Evolutionary conservation across 2,888 invertebrate species (phyloP).

Genomic region (Ophioninae sp.): DNA sequence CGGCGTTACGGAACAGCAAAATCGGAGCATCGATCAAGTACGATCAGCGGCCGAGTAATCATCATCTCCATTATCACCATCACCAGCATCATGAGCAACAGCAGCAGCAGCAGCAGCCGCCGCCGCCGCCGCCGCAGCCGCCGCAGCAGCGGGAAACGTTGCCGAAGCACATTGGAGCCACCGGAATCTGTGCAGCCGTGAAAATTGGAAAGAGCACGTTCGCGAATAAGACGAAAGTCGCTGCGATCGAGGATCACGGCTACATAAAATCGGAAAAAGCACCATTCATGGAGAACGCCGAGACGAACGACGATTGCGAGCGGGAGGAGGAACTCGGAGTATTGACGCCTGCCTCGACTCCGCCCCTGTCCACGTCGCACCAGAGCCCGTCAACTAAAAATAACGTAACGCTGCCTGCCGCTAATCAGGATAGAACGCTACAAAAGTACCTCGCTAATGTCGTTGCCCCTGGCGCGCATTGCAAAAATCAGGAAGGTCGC

Average conservation of each 20-base stretch:
- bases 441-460: slow-evolving; percentile 66
- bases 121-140: slow-evolving; percentile 54
- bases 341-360: slow-evolving; percentile 76
- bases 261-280: slow-evolving; percentile 74
- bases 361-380: slow-evolving; percentile 65
- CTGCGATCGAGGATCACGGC: slow-evolving; percentile 76
- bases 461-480: slow-evolving; percentile 54
- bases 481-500: slow-evolving; percentile 60
- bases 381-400: slow-evolving; percentile 62
- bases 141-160: slow-evolving; percentile 54
- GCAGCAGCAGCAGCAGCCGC: slow-evolving; percentile 19
- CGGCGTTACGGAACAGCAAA: slow-evolving; percentile 57
- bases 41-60: slow-evolving; percentile 27
- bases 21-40: slow-evolving; percentile 41
- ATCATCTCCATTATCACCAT: slow-evolving; percentile 36
- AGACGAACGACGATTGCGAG: slow-evolving; percentile 65
- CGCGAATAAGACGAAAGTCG: slow-evolving; percentile 65
- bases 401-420: slow-evolving; percentile 42
- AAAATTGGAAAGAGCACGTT: slow-evolving; percentile 57
- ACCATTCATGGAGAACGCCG: slow-evolving; percentile 62
- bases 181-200: slow-evolving; percentile 38
- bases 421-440: slow-evolving; percentile 52
- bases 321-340: slow-evolving; percentile 70
- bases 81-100: slow-evolving; percentile 30
- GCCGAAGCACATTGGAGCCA: slow-evolving; percentile 41